Percentiles rank a stretch among this genome's conserved stretches.
phyloP scores from a whole-genome alignment of 1,140 invertebrate genomes.

The Aphelenchoides fujianensis region DNA sequence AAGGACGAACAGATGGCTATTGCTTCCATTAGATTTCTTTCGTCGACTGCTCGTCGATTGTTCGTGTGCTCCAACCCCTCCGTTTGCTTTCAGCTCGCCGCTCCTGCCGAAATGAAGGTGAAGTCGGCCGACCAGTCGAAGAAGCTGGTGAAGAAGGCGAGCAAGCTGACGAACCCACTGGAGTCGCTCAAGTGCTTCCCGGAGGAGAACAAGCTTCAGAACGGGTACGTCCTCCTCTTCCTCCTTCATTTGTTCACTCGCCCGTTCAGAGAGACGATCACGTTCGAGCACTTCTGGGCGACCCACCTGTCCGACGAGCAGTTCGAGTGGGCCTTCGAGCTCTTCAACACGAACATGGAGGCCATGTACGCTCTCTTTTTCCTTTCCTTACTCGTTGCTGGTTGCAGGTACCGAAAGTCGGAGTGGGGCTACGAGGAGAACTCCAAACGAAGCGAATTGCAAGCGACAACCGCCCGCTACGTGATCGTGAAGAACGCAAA shows the following conservation, averaged over 20 bases:
- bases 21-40: too few species aligned
- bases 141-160: constrained; percentile 48
- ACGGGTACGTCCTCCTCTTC: constrained; percentile 32
- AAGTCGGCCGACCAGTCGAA: constrained; percentile 32
- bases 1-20: too few species aligned
- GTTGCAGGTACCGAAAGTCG: constrained; percentile 39
- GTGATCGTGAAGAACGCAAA: constrained; percentile 35
- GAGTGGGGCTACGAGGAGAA: constrained; percentile 46
- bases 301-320: constrained; percentile 29
- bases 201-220: constrained; percentile 21
- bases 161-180: constrained; percentile 38
- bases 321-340: constrained; percentile 40
- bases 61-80: too few species aligned
- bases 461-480: constrained; percentile 45
- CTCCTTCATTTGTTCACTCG: constrained; percentile 7
- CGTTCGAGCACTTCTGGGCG: constrained; percentile 33
- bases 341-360: constrained; percentile 42
- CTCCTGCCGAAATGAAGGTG: constrained; percentile 28
- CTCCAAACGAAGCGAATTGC: constrained; percentile 38
- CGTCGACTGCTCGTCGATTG: too few species aligned
- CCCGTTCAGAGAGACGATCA: constrained; percentile 38
- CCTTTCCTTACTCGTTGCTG: neutral
- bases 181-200: constrained; percentile 28
- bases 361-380: constrained; percentile 36
- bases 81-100: too few species aligned